phyloP scores from a whole-genome alignment of 2,797 vertebrate genomes.

The Karalla daura region DNA sequence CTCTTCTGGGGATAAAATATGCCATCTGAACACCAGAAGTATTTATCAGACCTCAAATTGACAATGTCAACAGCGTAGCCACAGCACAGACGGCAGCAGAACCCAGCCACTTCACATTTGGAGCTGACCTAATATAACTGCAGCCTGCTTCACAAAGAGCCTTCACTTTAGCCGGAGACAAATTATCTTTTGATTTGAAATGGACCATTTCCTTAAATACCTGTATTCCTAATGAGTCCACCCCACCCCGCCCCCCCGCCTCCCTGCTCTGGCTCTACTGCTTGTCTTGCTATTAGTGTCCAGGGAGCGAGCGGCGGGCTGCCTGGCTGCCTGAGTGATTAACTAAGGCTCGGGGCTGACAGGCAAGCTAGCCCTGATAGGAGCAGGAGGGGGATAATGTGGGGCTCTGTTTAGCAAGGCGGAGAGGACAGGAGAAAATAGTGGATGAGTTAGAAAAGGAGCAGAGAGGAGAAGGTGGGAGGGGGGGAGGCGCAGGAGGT shows the following conservation, averaged over 20 bases:
- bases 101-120: constrained; percentile 46
- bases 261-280: constrained; percentile 64
- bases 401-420: constrained; percentile 69
- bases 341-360: constrained; percentile 86
- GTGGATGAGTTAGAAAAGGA: constrained; percentile 56
- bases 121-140: constrained; percentile 53
- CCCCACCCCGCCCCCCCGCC: constrained; percentile 54
- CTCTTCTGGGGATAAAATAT: constrained; percentile 76
- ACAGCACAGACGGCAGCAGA: constrained; percentile 38
- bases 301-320: constrained; percentile 74
- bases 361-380: constrained; percentile 78
- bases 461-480: constrained; percentile 1
- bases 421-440: constrained; percentile 60
- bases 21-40: constrained; percentile 60
- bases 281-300: constrained; percentile 84
- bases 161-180: constrained; percentile 72
- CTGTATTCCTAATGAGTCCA: constrained; percentile 84
- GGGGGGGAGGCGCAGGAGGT: not conserved
- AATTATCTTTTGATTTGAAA: constrained; percentile 86
- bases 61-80: constrained; percentile 75
- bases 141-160: constrained; percentile 45
- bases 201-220: constrained; percentile 88
- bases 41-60: constrained; percentile 79
- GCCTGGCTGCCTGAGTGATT: constrained; percentile 85
- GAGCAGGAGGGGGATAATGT: constrained; percentile 69